Evolutionary conservation across 2,113 vertebrate genomes (phyloP), one percentile per base, ranked within the genome.

Genomic region (Siniperca chuatsi): DNA sequence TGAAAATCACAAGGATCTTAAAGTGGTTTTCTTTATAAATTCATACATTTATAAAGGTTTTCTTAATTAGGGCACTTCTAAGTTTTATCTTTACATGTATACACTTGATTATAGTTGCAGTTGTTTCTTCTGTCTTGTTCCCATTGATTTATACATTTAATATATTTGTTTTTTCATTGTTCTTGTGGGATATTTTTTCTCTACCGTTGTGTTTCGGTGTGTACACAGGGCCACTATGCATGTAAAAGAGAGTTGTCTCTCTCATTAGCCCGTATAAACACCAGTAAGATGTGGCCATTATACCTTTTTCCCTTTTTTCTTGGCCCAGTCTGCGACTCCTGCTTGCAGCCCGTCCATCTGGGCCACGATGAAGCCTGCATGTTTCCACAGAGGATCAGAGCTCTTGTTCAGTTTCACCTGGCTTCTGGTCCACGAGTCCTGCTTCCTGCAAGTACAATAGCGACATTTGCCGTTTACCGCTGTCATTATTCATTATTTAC

Each of bases 301-400:
- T 87, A 98, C 97, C 95, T 95, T 94, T 81, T 71, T 92, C 4
- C 95, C 94, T 9, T 95, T 89, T 18, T 84, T 90, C 48, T 92
- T 82, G 90, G 97, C 96, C 96, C 97, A 98, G 25, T 96, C 94
- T 8, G 89, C 69, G 0, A 94, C 96, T 82, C 97, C 97, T 16
- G 96, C 93, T 50, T 97, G 96, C 10, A 98, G 93, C 12, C 97
- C 97, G 76, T 99, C 97, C 91, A 97, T 29, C 92, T 98, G 97
- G 29, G 96, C 92, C 74, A 97, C n/a, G 37, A 98, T 78, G 82
- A 98, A 97, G 79, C 97, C 96, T 0, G 85, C 67, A 64, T 98
- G 97, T 82, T 89, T 95, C 98, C 98, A 99, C 87, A 98, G 95
- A 1, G 97, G 96, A 75, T 97, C 95, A 0, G 93, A 57, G 75